A percentile compares a stretch with the other conserved stretches of the same genome.
Conservation (phyloP, 2,888 invertebrate species). For the Lymantria monacha region DNA sequence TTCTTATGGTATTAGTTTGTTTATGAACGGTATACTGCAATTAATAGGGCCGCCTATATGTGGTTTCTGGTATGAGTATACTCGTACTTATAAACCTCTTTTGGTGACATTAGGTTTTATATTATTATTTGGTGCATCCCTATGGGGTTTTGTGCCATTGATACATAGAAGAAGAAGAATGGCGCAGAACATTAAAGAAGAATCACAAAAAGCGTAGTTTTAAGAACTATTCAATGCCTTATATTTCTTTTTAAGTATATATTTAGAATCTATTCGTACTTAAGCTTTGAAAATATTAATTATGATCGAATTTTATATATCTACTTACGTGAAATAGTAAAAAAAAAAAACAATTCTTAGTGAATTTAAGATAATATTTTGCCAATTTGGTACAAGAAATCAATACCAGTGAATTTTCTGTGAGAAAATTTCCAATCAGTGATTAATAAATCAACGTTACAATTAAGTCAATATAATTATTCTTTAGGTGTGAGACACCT, state of each 20-base stretch:
- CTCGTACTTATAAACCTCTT: slow-evolving; percentile 86
- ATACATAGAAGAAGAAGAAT: slow-evolving; percentile 72
- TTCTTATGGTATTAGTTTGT: slow-evolving; percentile 92
- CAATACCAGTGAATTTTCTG: not conserved
- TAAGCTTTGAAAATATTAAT: no score
- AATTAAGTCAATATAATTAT: not conserved
- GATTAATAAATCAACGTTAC: no score
- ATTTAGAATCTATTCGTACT: not conserved
- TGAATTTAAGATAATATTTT: no score
- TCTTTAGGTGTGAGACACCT: not conserved
- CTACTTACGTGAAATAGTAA: no score
- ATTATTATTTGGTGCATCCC: slow-evolving; percentile 86
- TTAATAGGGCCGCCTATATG: slow-evolving; percentile 92
- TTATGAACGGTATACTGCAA: slow-evolving; percentile 92
- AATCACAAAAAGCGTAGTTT: slow-evolving; percentile 49
- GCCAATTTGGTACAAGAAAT: no score
- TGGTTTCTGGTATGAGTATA: slow-evolving; percentile 85
- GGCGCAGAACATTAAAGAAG: slow-evolving; percentile 34
- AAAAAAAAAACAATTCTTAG: no score
- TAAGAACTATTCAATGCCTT: not conserved
- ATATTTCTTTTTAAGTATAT: slow-evolving; percentile 5
- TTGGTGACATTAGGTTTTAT: slow-evolving; percentile 89
- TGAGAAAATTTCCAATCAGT: not conserved
- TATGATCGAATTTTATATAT: no score
- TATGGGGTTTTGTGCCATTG: slow-evolving; percentile 90